Percentiles rank a stretch among this genome's conserved stretches.
These are phyloP conservation scores for Pyrocoelia pectoralis DNA, from an alignment of 2,888 invertebrate species.

Conservation along the genomic window DNA sequence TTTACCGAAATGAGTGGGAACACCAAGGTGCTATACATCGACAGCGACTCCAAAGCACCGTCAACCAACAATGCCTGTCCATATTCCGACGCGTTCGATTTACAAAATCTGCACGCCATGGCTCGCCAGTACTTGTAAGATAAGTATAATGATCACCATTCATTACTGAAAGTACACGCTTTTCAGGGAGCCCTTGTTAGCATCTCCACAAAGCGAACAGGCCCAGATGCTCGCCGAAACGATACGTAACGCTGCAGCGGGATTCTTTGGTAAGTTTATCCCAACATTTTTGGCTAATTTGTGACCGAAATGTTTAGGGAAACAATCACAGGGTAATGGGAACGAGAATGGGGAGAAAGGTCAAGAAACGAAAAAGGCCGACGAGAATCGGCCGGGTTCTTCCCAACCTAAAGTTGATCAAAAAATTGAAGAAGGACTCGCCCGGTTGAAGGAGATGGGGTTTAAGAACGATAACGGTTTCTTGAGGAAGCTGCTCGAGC, in stretches of 20 bases:
- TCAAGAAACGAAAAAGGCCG: not conserved
- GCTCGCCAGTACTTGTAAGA: constrained; percentile 23
- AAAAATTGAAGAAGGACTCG: not conserved
- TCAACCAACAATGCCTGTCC: constrained; percentile 47
- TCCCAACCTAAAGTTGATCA: not conserved
- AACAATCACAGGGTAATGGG: not conserved
- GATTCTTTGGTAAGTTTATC: constrained; percentile 27
- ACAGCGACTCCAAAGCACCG: constrained; percentile 39
- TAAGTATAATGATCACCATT: not conserved
- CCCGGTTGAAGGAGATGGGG: not conserved
- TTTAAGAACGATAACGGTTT: constrained; percentile 4
- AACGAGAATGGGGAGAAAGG: no score
- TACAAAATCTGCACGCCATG: not conserved
- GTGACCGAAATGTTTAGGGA: not conserved
- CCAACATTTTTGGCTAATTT: not conserved
- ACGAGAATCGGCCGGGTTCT: not conserved
- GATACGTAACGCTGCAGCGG: constrained; percentile 24
- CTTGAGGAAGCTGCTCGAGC: not conserved
- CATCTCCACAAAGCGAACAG: not conserved
- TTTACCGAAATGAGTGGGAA: constrained; percentile 59
- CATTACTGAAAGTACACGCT: not conserved
- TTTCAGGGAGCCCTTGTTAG: constrained; percentile 9
- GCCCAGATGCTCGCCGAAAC: constrained; percentile 18
- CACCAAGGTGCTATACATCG: constrained; percentile 49
- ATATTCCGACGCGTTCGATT: constrained; percentile 40